Evolutionary conservation across 2,113 vertebrate species (phyloP).

Genomic region (Typhlomys cinereus): DNA sequence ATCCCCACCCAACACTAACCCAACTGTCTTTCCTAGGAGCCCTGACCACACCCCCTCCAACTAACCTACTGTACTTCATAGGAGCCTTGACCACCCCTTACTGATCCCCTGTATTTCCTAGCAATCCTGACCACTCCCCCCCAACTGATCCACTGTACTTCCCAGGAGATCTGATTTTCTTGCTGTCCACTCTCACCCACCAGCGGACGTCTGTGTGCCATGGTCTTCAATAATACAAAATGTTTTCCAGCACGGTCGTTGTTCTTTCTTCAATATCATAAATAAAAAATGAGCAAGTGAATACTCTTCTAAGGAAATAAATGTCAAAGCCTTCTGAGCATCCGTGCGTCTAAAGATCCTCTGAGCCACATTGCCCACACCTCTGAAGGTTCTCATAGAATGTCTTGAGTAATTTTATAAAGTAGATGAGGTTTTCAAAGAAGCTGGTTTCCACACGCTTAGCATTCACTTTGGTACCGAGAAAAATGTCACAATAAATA

Average conservation of each 20-base stretch:
- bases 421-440: constrained; percentile 29
- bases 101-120: neutral
- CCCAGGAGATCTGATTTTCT: neutral
- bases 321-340: constrained; percentile 65
- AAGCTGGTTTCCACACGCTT: constrained; percentile 1
- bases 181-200: neutral
- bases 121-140: neutral
- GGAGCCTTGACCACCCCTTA: neutral
- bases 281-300: constrained; percentile 61
- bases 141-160: neutral
- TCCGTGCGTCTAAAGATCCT: neutral
- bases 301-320: constrained; percentile 52
- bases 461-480: neutral
- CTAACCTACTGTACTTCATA: neutral
- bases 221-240: constrained; percentile 68
- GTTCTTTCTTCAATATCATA: constrained; percentile 22
- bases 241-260: neutral
- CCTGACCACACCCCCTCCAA: too few relatives aligned
- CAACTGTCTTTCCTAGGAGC: neutral
- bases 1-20: too few relatives aligned
- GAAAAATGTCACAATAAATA: constrained; percentile 6
- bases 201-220: neutral
- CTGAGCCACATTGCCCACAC: constrained; percentile 17
- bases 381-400: constrained; percentile 1
- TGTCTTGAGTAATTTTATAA: constrained; percentile 38